Percentiles rank a stretch among this genome's conserved stretches.
Conservation (phyloP, 2,888 invertebrate species). For the Subacronicta megacephala region DNA sequence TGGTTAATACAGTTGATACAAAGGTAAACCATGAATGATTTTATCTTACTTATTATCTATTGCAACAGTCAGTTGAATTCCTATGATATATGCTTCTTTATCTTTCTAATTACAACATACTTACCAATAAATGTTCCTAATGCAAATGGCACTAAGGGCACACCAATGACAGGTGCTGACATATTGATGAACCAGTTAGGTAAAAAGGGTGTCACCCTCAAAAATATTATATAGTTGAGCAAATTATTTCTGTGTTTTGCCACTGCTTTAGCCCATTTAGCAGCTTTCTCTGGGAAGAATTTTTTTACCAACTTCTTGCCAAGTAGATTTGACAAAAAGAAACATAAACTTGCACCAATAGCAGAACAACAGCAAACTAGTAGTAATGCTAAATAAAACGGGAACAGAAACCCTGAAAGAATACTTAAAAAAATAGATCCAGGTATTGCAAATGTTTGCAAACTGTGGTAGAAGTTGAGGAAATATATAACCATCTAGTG, state of each 20-base stretch:
- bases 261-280: constrained; percentile 95
- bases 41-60: neutral
- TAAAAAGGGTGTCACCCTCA: constrained; percentile 98
- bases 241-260: constrained; percentile 96
- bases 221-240: constrained; percentile 98
- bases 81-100: neutral
- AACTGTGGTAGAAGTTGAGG: constrained; percentile 89
- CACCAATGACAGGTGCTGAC: constrained; percentile 98
- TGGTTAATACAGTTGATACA: too few relatives aligned
- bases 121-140: constrained; percentile 98
- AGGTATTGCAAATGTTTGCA: constrained; percentile 99
- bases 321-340: constrained; percentile 96
- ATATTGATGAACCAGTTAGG: constrained; percentile 99
- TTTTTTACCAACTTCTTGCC: constrained; percentile 95
- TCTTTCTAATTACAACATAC: constrained; percentile 50
- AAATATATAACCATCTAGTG: constrained; percentile 35
- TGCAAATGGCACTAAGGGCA: constrained; percentile 97
- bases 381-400: constrained; percentile 96
- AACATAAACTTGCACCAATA: constrained; percentile 98
- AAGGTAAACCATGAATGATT: too few relatives aligned
- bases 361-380: constrained; percentile 98
- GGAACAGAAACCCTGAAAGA: constrained; percentile 98
- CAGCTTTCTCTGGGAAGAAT: constrained; percentile 96
- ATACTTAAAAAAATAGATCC: constrained; percentile 99
- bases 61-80: neutral